These are phyloP conservation scores for Ylistrum balloti DNA, from an alignment of 1,140 invertebrate species.

Conservation along the genomic window DNA sequence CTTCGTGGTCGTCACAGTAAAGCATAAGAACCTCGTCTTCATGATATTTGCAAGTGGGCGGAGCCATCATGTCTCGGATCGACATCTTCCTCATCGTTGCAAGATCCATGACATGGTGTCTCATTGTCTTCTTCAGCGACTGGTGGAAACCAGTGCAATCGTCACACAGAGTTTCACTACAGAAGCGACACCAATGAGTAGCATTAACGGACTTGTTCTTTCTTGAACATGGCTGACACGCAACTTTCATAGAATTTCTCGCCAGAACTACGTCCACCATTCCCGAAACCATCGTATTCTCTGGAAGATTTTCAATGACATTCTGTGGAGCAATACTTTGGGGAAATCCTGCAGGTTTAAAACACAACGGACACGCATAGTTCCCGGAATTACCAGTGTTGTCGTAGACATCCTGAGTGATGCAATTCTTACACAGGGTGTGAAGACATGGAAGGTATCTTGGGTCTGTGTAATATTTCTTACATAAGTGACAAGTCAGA, in stretches of 20 bases:
- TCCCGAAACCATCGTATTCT: constrained; percentile 44
- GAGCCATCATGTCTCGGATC: constrained; percentile 28
- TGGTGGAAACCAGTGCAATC: constrained; percentile 46
- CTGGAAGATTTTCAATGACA: constrained; percentile 49
- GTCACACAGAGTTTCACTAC: constrained; percentile 53
- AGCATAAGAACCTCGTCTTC: constrained; percentile 46
- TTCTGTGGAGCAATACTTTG: not conserved
- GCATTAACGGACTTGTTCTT: constrained; percentile 47
- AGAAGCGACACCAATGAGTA: constrained; percentile 53
- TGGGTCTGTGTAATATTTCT: constrained; percentile 47
- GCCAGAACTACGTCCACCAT: constrained; percentile 47
- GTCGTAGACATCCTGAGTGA: constrained; percentile 38
- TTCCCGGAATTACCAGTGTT: not conserved
- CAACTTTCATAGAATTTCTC: constrained; percentile 42
- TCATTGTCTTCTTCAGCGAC: constrained; percentile 60
- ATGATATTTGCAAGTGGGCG: constrained; percentile 48
- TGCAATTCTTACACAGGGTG: constrained; percentile 55
- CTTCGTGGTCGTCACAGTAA: constrained; percentile 57
- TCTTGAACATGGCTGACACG: constrained; percentile 51
- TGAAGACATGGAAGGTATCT: constrained; percentile 56
- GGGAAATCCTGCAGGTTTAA: not conserved
- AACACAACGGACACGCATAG: constrained; percentile 55
- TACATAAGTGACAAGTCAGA: constrained; percentile 42
- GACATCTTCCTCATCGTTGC: not conserved
- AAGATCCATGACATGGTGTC: constrained; percentile 48